Conservation (phyloP, 2,797 vertebrate species). For the Australoheros facetus region DNA sequence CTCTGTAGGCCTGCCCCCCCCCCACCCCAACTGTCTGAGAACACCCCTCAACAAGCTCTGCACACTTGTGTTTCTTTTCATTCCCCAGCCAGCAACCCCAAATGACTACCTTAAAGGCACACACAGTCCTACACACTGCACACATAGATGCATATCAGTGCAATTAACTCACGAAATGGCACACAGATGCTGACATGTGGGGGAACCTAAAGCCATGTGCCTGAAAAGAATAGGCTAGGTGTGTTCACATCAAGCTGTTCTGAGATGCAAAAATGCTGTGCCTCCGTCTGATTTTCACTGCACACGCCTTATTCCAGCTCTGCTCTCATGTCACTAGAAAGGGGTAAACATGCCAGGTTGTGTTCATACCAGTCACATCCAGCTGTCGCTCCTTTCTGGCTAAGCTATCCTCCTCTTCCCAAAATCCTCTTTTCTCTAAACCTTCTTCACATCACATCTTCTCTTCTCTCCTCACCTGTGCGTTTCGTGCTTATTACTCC, state of each 20-base stretch:
- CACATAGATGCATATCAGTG: slow-evolving; percentile 11
- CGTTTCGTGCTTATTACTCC: slow-evolving; percentile 10
- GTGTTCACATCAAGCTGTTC: slow-evolving; percentile 23
- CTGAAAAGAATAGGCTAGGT: background rate
- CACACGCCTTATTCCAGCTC: slow-evolving; percentile 11
- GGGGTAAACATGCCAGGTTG: slow-evolving; percentile 48
- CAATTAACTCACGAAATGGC: slow-evolving; percentile 41
- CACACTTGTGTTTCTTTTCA: slow-evolving; percentile 58
- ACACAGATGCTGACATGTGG: slow-evolving; percentile 7
- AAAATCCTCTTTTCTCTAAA: slow-evolving; percentile 32
- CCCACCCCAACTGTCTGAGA: slow-evolving; percentile 37
- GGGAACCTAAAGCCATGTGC: slow-evolving; percentile 6
- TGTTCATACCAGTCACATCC: slow-evolving; percentile 39
- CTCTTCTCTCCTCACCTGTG: slow-evolving; percentile 7
- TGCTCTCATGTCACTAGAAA: slow-evolving; percentile 11
- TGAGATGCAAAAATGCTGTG: slow-evolving; percentile 13
- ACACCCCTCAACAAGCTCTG: slow-evolving; percentile 52
- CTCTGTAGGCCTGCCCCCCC: slow-evolving; percentile 38
- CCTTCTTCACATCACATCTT: background rate
- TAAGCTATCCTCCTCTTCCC: background rate
- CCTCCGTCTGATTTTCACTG: slow-evolving; percentile 9
- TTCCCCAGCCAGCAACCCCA: slow-evolving; percentile 40
- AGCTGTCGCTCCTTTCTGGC: slow-evolving; percentile 1
- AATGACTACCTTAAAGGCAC: slow-evolving; percentile 47
- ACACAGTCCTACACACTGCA: background rate